Conservation (phyloP, 1,140 invertebrate genomes). For the Leptoteleia sp. region DNA sequence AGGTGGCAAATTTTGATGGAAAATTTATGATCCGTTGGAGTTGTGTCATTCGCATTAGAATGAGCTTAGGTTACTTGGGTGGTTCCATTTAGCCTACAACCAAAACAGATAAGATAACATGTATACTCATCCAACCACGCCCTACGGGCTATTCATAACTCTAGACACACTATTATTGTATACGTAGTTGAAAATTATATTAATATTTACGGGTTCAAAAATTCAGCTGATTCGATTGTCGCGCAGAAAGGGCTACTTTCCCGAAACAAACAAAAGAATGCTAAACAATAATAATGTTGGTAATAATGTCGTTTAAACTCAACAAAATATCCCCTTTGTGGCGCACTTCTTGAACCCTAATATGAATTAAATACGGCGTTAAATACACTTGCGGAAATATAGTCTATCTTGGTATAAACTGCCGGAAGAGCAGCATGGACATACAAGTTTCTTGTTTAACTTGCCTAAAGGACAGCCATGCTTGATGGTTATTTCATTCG, state of each 20-base stretch:
- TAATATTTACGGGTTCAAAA: conserved; percentile 6
- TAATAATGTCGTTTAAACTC: too few species aligned
- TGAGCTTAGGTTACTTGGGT: conserved; percentile 35
- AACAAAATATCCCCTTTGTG: too few species aligned
- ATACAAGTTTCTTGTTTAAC: conserved; percentile 53
- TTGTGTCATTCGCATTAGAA: conserved; percentile 14
- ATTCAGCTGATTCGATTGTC: too few species aligned
- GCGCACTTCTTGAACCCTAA: conserved; percentile 15
- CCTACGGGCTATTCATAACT: conserved; percentile 42
- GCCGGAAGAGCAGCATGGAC: conserved; percentile 45
- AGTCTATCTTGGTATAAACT: conserved; percentile 41
- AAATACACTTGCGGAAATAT: conserved; percentile 42
- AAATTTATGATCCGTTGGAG: conserved; percentile 16
- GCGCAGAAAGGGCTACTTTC: too few species aligned
- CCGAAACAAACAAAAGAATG: too few species aligned
- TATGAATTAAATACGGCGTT: conserved; percentile 31
- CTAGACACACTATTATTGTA: conserved; percentile 33
- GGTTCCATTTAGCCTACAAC: conserved; percentile 43
- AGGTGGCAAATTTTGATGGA: conserved; percentile 26
- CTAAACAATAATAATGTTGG: too few species aligned
- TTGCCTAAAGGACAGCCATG: conserved; percentile 37
- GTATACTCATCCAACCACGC: conserved; percentile 20
- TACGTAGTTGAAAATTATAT: conserved; percentile 22
- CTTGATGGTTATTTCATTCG: conserved; percentile 37
- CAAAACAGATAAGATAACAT: conserved; percentile 44